Conservation (phyloP, 2,113 vertebrate species). For the Macquaria australasica region DNA sequence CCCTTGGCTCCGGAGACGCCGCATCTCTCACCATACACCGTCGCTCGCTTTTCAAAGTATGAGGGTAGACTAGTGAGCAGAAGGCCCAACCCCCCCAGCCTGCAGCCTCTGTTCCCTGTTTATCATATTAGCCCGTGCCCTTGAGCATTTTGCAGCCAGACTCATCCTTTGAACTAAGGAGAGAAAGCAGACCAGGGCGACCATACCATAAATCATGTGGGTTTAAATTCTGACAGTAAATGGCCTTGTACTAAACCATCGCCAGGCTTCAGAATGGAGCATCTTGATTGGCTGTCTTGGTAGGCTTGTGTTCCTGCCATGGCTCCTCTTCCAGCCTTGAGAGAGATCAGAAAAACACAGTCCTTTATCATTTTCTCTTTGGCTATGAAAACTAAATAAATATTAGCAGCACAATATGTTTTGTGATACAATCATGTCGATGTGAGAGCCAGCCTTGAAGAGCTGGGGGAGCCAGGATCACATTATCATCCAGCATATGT, state of each 20-base stretch:
- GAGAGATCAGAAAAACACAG: slow-evolving; percentile 21
- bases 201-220: slow-evolving; percentile 68
- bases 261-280: slow-evolving; percentile 38
- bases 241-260: slow-evolving; percentile 60
- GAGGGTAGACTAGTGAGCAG: slow-evolving; percentile 44
- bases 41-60: slow-evolving; percentile 31
- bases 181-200: slow-evolving; percentile 50
- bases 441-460: slow-evolving; percentile 14
- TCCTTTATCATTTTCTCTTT: slow-evolving; percentile 16
- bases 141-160: slow-evolving; percentile 71
- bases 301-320: slow-evolving; percentile 20
- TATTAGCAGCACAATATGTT: slow-evolving; percentile 13
- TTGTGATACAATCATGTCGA: slow-evolving; percentile 16
- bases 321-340: slow-evolving; percentile 8
- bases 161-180: slow-evolving; percentile 74
- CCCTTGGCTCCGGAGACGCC: not conserved
- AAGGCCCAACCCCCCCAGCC: slow-evolving; percentile 30
- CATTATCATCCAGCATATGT: slow-evolving; percentile 44
- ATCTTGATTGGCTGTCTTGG: slow-evolving; percentile 35
- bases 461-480: slow-evolving; percentile 39
- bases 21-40: slow-evolving; percentile 32
- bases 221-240: slow-evolving; percentile 72
- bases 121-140: slow-evolving; percentile 79
- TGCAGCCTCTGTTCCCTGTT: slow-evolving; percentile 66
- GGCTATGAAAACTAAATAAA: slow-evolving; percentile 23